phyloP scores from a whole-genome alignment of 2,888 invertebrate genomes.

The Eupithecia tripunctaria region DNA sequence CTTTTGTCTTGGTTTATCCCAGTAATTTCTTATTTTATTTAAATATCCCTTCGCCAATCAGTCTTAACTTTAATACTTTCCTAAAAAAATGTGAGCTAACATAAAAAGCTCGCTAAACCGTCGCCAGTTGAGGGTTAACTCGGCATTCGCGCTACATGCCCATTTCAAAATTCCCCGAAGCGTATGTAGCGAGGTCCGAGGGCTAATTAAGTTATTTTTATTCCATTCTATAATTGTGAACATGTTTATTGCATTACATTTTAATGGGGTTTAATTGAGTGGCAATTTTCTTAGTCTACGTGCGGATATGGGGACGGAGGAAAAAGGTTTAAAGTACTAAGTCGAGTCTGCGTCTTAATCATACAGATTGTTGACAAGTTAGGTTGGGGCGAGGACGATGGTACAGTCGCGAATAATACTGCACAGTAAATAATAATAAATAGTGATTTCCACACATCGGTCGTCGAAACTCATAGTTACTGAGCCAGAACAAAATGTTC shows the following conservation, averaged over 20 bases:
- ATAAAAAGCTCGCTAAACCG: not conserved
- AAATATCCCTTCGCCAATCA: not conserved
- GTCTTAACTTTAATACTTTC: not conserved
- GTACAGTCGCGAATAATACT: not conserved
- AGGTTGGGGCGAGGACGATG: not conserved
- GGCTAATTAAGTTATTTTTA: slow-evolving; percentile 54
- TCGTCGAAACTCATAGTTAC: not conserved
- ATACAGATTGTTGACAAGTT: slow-evolving; percentile 14
- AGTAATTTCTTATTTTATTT: not conserved
- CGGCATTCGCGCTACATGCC: slow-evolving; percentile 44
- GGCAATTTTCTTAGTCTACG: slow-evolving; percentile 58
- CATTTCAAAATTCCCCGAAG: slow-evolving; percentile 40
- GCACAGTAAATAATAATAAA: too few species aligned
- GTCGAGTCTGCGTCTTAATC: slow-evolving; percentile 1
- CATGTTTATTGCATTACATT: slow-evolving; percentile 64
- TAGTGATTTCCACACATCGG: too few species aligned
- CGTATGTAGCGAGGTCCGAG: slow-evolving; percentile 33
- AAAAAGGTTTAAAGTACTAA: slow-evolving; percentile 18
- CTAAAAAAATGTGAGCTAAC: slow-evolving; percentile 1
- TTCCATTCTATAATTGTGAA: slow-evolving; percentile 59
- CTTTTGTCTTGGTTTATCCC: too few species aligned
- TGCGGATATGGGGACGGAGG: slow-evolving; percentile 29
- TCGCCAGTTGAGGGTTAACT: slow-evolving; percentile 24
- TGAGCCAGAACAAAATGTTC: not conserved
- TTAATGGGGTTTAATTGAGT: slow-evolving; percentile 66